These are phyloP conservation scores for Lypha dubia DNA, from an alignment of 2,888 invertebrate species.

Conservation along the genomic window DNA sequence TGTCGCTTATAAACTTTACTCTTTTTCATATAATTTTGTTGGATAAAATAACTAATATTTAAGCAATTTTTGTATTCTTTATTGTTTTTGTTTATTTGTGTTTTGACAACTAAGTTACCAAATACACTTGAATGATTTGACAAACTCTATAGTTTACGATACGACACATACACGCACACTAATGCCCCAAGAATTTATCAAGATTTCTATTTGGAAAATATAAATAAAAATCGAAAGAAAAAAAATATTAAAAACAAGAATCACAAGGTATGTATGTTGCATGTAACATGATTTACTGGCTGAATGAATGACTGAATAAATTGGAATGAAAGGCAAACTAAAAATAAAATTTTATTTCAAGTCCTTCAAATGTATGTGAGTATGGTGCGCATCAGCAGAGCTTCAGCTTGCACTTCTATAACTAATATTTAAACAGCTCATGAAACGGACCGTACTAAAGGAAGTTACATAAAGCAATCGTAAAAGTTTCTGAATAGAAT, in stretches of 20 bases:
- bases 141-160: slow-evolving; percentile 42
- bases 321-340: slow-evolving; percentile 51
- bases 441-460: slow-evolving; percentile 30
- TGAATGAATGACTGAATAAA: slow-evolving; percentile 58
- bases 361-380: slow-evolving; percentile 10
- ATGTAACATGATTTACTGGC: slow-evolving; percentile 63
- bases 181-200: slow-evolving; percentile 25
- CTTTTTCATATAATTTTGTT: slow-evolving; percentile 11
- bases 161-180: slow-evolving; percentile 14
- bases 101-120: slow-evolving; percentile 68
- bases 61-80: slow-evolving; percentile 39
- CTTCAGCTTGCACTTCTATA: background rate
- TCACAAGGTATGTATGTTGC: slow-evolving; percentile 39
- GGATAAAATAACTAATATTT: slow-evolving; percentile 54
- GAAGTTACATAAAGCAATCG: background rate
- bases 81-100: slow-evolving; percentile 67
- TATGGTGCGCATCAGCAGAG: slow-evolving; percentile 1
- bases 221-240: background rate
- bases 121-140: slow-evolving; percentile 70
- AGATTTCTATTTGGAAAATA: slow-evolving; percentile 38
- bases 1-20: background rate
- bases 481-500: background rate
- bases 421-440: slow-evolving; percentile 39
- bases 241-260: slow-evolving; percentile 28
- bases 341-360: slow-evolving; percentile 54